Evolutionary conservation across 2,888 invertebrate species (phyloP).

Genomic region (Xestobium rufovillosum): DNA sequence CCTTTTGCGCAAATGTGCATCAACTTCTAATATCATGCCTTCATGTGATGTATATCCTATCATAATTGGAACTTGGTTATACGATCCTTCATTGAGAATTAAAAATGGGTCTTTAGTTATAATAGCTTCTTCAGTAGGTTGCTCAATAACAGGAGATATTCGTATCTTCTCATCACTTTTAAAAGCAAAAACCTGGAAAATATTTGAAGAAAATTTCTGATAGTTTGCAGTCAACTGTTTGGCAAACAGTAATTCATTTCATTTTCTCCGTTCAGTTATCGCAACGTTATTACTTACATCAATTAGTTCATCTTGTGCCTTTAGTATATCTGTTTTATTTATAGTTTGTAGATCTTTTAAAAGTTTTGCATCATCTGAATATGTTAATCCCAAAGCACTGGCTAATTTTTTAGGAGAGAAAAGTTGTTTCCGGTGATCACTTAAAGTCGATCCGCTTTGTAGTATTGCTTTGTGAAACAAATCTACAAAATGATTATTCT

Average conservation of each 20-base stretch:
- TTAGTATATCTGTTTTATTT: too few relatives aligned
- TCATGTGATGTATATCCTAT: slow-evolving; percentile 38
- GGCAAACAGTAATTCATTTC: slow-evolving; percentile 28
- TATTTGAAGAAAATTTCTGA: too few relatives aligned
- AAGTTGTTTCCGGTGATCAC: slow-evolving; percentile 31
- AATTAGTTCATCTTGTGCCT: too few relatives aligned
- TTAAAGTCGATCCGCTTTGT: slow-evolving; percentile 32
- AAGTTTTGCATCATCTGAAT: slow-evolving; percentile 30
- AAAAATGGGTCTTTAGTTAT: slow-evolving; percentile 33
- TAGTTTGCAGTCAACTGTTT: too few relatives aligned
- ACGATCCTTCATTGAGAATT: slow-evolving; percentile 32
- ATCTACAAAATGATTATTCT: slow-evolving; percentile 21
- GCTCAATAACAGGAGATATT: slow-evolving; percentile 31
- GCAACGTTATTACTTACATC: too few relatives aligned
- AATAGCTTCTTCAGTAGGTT: slow-evolving; percentile 28
- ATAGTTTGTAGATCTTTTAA: slow-evolving; percentile 28
- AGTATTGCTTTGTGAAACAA: slow-evolving; percentile 35
- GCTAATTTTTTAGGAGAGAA: slow-evolving; percentile 26
- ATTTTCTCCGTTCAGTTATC: too few relatives aligned
- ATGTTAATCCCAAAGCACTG: slow-evolving; percentile 29
- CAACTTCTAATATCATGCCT: slow-evolving; percentile 35
- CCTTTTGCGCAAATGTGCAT: slow-evolving; percentile 20
- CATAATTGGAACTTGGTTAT: slow-evolving; percentile 38
- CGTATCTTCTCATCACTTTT: too few relatives aligned
- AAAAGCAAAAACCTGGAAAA: too few relatives aligned